Percentiles rank a stretch among this genome's conserved stretches.
Conservation (phyloP, 2,113 vertebrate genomes). For the Boleophthalmus pectinirostris region DNA sequence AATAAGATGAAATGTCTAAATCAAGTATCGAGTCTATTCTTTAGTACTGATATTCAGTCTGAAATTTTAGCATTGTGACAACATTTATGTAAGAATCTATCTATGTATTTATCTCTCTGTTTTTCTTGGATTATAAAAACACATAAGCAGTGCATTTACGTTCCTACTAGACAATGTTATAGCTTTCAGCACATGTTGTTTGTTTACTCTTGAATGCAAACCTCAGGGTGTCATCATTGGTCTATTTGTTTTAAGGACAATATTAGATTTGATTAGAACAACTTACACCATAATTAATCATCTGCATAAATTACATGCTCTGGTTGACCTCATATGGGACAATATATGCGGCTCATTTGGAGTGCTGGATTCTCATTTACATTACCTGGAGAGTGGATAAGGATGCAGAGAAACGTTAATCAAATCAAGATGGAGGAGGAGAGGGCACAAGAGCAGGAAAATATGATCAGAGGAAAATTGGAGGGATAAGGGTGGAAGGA, state of each 20-base stretch:
- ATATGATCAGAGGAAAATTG: slow-evolving; percentile 49
- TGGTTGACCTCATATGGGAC: not conserved
- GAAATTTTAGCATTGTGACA: too few relatives aligned
- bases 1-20: too few relatives aligned
- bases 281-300: not conserved
- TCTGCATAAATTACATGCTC: not conserved
- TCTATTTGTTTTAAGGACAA: not conserved
- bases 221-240: not conserved
- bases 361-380: slow-evolving; percentile 88
- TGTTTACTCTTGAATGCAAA: not conserved
- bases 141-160: not conserved
- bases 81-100: too few relatives aligned
- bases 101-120: not conserved
- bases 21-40: too few relatives aligned
- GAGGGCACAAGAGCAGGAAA: slow-evolving; percentile 34
- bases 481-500: slow-evolving; percentile 22
- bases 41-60: too few relatives aligned
- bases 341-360: slow-evolving; percentile 84
- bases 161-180: not conserved
- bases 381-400: slow-evolving; percentile 68
- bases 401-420: slow-evolving; percentile 22
- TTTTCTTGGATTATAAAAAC: not conserved
- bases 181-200: not conserved
- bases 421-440: slow-evolving; percentile 30
- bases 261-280: slow-evolving; percentile 3